Evolutionary conservation across 2,888 invertebrate species (phyloP).

Genomic region (Ormyrus nitidulus): DNA sequence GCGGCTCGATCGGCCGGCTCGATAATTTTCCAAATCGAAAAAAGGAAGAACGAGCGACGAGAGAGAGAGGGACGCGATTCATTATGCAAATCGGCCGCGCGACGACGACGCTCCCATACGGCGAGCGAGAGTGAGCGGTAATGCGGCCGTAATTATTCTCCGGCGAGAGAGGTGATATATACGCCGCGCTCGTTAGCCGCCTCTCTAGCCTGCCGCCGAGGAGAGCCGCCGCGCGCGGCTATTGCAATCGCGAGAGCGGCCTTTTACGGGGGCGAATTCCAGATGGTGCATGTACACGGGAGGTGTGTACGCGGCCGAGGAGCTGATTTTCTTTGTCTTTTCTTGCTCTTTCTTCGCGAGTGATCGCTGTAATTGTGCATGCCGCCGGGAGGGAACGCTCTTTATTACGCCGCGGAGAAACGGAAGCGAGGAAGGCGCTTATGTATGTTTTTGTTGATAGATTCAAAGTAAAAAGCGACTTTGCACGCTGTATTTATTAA

Average conservation of each 20-base stretch:
- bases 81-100: conserved; percentile 50
- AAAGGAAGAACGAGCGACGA: neutral
- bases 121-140: conserved; percentile 32
- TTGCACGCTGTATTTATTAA: no score
- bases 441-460: no score
- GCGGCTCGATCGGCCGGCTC: conserved; percentile 15
- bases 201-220: neutral
- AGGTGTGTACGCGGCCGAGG: neutral
- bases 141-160: conserved; percentile 42
- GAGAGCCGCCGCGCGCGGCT: neutral
- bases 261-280: conserved; percentile 43
- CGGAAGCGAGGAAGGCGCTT: neutral
- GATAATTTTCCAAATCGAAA: conserved; percentile 18
- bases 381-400: neutral
- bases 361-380: neutral
- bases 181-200: conserved; percentile 17
- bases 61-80: conserved; percentile 11
- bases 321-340: neutral
- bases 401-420: neutral
- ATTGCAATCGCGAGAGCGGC: neutral
- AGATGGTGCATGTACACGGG: conserved; percentile 25
- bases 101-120: no score
- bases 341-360: neutral
- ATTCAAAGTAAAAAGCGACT: no score
- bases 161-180: neutral